Conservation (phyloP, 1,140 invertebrate genomes). For the Lepidotrigona ventralis region DNA sequence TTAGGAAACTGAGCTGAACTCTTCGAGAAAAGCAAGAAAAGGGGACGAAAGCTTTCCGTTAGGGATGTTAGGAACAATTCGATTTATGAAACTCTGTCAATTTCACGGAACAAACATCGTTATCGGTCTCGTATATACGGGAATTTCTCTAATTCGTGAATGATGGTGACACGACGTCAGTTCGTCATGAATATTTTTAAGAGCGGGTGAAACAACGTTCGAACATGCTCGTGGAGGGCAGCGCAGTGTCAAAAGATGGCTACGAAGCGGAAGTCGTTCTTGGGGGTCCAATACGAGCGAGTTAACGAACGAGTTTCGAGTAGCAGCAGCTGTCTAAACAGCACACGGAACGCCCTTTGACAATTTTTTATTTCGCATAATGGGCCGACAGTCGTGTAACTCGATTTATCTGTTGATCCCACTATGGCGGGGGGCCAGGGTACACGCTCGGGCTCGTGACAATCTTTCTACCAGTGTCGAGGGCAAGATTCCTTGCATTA, state of each 20-base stretch:
- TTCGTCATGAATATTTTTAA: conserved; percentile 36
- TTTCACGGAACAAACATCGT: background rate
- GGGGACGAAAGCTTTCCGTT: background rate
- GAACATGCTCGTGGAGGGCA: conserved; percentile 12
- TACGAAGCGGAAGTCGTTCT: conserved; percentile 57
- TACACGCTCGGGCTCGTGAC: background rate
- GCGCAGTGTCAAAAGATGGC: conserved; percentile 15
- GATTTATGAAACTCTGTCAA: conserved; percentile 5
- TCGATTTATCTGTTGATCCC: conserved; percentile 41
- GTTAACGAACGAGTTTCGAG: conserved; percentile 64
- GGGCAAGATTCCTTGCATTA: background rate
- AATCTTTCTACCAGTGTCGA: background rate
- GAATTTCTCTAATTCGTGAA: background rate
- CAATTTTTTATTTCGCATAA: conserved; percentile 55
- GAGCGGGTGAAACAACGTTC: background rate
- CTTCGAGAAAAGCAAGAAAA: background rate
- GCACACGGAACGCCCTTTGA: conserved; percentile 41
- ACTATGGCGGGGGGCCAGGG: background rate
- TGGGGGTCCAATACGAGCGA: conserved; percentile 44
- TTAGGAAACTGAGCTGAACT: conserved; percentile 11
- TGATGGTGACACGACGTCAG: background rate
- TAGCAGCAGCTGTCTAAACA: conserved; percentile 67
- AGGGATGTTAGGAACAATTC: conserved; percentile 8
- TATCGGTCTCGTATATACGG: background rate
- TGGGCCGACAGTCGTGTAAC: conserved; percentile 30